A percentile compares a stretch with the other conserved stretches of the same genome.
Evolutionary conservation across 2,113 vertebrate species (phyloP).

Genomic region (Heptranchias perlo): DNA sequence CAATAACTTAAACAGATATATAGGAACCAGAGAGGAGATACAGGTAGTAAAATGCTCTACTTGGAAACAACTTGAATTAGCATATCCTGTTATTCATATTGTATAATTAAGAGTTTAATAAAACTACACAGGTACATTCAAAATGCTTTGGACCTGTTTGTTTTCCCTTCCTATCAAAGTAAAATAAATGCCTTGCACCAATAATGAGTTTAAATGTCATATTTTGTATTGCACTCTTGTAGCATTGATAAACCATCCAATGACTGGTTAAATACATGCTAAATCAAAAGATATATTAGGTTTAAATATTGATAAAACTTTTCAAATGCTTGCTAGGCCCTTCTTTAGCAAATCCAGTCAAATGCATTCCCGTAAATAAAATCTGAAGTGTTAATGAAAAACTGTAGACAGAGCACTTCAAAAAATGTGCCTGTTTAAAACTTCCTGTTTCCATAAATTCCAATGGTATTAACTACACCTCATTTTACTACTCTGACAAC

Average conservation of each 20-base stretch:
- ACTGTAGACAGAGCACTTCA: neutral
- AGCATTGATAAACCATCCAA: neutral
- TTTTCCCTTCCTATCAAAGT: neutral
- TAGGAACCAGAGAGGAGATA: neutral
- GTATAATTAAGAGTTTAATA: neutral
- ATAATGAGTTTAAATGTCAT: neutral
- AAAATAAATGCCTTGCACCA: neutral
- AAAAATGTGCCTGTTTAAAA: conserved; percentile 33
- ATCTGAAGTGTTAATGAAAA: conserved; percentile 18
- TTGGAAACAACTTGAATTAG: neutral
- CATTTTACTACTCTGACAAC: conserved; percentile 1
- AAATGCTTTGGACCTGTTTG: neutral
- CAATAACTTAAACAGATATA: neutral
- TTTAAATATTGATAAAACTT: neutral
- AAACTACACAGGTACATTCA: neutral
- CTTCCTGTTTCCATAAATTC: conserved; percentile 34
- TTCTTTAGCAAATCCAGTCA: neutral
- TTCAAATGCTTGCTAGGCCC: neutral
- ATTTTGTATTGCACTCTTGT: neutral
- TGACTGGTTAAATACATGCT: neutral
- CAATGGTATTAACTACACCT: conserved; percentile 7
- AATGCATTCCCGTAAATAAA: neutral
- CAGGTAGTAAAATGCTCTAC: neutral
- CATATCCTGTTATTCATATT: neutral
- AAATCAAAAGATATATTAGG: neutral